phyloP scores from a whole-genome alignment of 2,888 invertebrate species.

The Phyllotreta cruciferae region DNA sequence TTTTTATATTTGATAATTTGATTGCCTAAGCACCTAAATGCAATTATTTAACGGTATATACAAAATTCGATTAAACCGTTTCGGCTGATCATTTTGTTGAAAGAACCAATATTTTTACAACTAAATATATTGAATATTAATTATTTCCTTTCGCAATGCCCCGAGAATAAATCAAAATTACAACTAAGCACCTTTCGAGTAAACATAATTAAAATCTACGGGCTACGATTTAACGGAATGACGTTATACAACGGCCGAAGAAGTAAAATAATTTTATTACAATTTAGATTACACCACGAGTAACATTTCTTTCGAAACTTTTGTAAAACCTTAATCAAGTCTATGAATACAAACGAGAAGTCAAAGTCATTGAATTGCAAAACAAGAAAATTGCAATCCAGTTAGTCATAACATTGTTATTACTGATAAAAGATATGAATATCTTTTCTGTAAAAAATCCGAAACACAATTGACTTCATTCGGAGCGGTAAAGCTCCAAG shows the following conservation, averaged over 20 bases:
- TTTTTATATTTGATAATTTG: no score
- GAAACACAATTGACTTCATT: conserved; percentile 14
- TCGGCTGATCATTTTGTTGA: no score
- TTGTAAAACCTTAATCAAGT: conserved; percentile 16
- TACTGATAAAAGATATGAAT: conserved; percentile 23
- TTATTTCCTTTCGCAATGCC: no score
- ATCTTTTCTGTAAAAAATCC: conserved; percentile 9
- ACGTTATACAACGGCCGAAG: conserved; percentile 3
- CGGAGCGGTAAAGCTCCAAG: not conserved
- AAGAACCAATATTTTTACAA: no score
- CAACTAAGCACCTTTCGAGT: not conserved
- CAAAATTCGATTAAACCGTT: no score
- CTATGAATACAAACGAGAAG: conserved; percentile 21
- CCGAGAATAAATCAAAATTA: not conserved
- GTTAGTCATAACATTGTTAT: conserved; percentile 21
- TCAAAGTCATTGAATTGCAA: conserved; percentile 23
- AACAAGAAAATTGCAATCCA: conserved; percentile 19
- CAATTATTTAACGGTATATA: no score
- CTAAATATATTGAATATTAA: no score
- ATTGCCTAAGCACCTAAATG: no score
- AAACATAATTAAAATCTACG: not conserved
- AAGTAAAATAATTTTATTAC: conserved; percentile 14
- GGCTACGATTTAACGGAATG: not conserved
- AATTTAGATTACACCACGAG: conserved; percentile 8
- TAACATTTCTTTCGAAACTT: conserved; percentile 20